Evolutionary conservation across 2,113 vertebrate species (phyloP), one percentile per base, ranked within the genome.

Genomic region (Corvus hawaiiensis): DNA sequence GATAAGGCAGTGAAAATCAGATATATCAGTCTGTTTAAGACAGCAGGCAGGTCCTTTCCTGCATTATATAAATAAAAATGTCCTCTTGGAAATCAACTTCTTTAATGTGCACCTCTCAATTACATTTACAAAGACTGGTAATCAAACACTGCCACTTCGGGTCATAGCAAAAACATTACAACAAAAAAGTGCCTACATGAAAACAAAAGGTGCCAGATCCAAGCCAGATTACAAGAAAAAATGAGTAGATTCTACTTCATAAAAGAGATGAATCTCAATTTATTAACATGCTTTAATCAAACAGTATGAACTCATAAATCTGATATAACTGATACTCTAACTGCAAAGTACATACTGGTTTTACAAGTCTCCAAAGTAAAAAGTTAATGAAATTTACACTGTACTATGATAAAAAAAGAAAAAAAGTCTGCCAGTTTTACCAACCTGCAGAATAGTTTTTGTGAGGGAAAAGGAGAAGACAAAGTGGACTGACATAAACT

Each of bases 201-300:
- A 78, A 87, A 81, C 11, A 94, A 52, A 84, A 85, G 16, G 12
- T 0, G 0, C 7, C 63, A 61, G 37, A 66, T 66, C 56, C 46
- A 78, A 71, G n/a, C 22, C 78, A 72, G 44, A n/a, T 10, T 56
- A 73, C 26, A 52, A 35, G 39, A n/a, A 88, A 90, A 62, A 28
- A 1, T 0, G 0, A 46, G 23, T 3, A 13, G 30, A 72, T 35
- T 43, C 41, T 14, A 59, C 11, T 49, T 58, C 12, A 18, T 41
- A 39, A 48, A 30, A 58, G 24, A 64, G 8, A 67, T 8, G 3
- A 48, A 46, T 46, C 26, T 58, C 43, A 33, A 43, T 78, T 77
- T 61, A 78, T 9, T 48, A 52, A 64, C 1, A 1, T 18, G 18
- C 15, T 79, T 90, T 67, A 71, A 81, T 41, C 19, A 74, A 87